phyloP scores from a whole-genome alignment of 2,888 invertebrate species.

The Dysmachus trigonus region DNA sequence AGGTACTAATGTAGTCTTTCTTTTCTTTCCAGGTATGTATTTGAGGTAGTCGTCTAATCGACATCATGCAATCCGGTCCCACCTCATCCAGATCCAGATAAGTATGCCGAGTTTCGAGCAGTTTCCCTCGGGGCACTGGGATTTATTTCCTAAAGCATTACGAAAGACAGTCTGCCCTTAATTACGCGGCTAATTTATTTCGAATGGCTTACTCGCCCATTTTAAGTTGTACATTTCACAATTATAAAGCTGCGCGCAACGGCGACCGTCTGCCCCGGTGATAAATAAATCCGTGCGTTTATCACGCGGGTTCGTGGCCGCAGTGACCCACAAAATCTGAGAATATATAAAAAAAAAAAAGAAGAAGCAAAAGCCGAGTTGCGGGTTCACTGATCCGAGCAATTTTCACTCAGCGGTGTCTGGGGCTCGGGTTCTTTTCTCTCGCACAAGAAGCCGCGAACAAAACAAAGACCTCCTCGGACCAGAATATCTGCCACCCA shows the following conservation, averaged over 20 bases:
- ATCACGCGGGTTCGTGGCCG: background rate
- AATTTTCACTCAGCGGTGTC: background rate
- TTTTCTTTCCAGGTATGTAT: background rate
- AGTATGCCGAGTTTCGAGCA: background rate
- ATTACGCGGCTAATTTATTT: background rate
- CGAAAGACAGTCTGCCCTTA: background rate
- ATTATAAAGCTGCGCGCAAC: background rate
- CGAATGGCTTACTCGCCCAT: background rate
- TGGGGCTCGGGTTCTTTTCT: background rate
- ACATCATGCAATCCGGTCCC: background rate
- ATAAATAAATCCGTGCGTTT: background rate
- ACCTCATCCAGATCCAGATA: background rate
- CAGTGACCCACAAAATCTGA: conserved; percentile 15
- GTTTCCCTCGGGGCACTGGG: background rate
- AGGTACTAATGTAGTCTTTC: background rate
- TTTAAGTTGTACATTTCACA: background rate
- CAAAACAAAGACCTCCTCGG: background rate
- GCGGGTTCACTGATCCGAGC: background rate
- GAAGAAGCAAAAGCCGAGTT: background rate
- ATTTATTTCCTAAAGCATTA: background rate
- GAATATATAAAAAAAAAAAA: background rate
- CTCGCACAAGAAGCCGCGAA: background rate
- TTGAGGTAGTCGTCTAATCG: background rate
- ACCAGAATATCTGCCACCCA: background rate
- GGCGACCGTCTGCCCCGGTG: background rate